These are phyloP conservation scores for Falcunculus frontatus DNA, from an alignment of 2,113 vertebrate genomes.

Conservation along the genomic window DNA sequence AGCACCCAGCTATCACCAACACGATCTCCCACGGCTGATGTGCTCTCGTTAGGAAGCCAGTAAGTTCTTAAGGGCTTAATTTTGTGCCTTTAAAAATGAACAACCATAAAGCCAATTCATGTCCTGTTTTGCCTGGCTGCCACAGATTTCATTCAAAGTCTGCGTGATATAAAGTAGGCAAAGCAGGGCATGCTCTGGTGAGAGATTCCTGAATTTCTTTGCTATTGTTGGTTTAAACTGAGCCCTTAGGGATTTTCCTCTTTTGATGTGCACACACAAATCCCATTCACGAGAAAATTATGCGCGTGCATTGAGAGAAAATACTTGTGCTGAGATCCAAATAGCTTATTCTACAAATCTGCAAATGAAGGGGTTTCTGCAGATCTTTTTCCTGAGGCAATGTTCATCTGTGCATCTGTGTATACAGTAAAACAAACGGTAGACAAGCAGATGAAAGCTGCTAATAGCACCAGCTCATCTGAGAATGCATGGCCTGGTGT, in stretches of 20 bases:
- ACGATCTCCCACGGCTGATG: background rate
- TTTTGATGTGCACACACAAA: slow-evolving; percentile 41
- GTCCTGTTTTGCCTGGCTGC: slow-evolving; percentile 16
- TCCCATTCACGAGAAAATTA: background rate
- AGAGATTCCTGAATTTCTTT: slow-evolving; percentile 18
- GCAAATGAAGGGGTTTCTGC: slow-evolving; percentile 2
- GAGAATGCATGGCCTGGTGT: background rate
- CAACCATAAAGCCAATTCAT: background rate
- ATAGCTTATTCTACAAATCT: background rate
- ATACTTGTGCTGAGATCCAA: background rate
- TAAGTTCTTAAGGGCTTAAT: background rate
- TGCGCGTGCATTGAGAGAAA: background rate
- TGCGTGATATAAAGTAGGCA: background rate
- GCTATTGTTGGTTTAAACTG: slow-evolving; percentile 17
- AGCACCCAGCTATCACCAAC: background rate
- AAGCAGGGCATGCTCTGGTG: slow-evolving; percentile 11
- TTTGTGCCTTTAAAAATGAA: background rate
- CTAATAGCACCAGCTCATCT: background rate
- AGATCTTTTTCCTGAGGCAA: background rate
- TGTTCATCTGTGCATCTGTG: background rate
- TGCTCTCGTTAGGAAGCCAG: background rate
- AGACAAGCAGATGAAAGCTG: slow-evolving; percentile 16
- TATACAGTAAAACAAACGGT: background rate
- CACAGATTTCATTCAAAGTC: background rate
- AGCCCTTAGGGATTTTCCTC: slow-evolving; percentile 33